Evolutionary conservation across 2,113 vertebrate species (phyloP), one percentile per base, ranked within the genome.

Genomic region (Grammomys surdaster): DNA sequence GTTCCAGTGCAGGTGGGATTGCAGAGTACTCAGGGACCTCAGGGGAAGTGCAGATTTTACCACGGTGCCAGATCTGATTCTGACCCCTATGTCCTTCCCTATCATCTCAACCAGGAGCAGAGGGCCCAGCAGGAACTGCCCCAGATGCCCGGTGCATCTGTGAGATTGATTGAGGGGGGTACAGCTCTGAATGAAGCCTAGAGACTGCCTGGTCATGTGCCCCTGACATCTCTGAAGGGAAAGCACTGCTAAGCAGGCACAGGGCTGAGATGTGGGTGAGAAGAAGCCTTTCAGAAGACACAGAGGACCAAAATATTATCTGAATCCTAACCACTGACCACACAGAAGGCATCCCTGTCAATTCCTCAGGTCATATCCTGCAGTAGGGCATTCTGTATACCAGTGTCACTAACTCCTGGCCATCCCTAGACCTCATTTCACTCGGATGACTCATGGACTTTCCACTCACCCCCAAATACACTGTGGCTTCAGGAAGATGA

Each of bases 61-160:
- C 13, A 1, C n/a, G 33, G 73, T 0, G 17, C 2, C 0, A 33
- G 33, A 26, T 46, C 56, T 9, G 14, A 33, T 26, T 24, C 46
- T 60, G 46, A 33, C 10, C 24, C 33, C 17, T 9, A 46, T 7
- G 10, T 19, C 70, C 36, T 40, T 58, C 24, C 26, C 69, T 2
- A 33, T 17, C 67, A 70, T 9, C 28, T 22, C 11, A 54, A 10
- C 31, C 94, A 51, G 73, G 11, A 2, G 33, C 40, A 33, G 12
- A 33, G 22, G 46, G 20, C 60, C 56, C 8, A 20, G 17, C 4
- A 0, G 63, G 12, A 8, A 36, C 28, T 20, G 48, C 36, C 67
- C 1, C 0, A 1, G 0, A 3, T 0, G 0, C 36, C 75, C 33
- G 2, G 6, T 13, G 14, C 51, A 40, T 3, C 19, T n/a, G 1